A percentile compares a stretch with the other conserved stretches of the same genome.
Evolutionary conservation across 2,797 vertebrate genomes (phyloP).

Genomic region (Psittacula derbiana): DNA sequence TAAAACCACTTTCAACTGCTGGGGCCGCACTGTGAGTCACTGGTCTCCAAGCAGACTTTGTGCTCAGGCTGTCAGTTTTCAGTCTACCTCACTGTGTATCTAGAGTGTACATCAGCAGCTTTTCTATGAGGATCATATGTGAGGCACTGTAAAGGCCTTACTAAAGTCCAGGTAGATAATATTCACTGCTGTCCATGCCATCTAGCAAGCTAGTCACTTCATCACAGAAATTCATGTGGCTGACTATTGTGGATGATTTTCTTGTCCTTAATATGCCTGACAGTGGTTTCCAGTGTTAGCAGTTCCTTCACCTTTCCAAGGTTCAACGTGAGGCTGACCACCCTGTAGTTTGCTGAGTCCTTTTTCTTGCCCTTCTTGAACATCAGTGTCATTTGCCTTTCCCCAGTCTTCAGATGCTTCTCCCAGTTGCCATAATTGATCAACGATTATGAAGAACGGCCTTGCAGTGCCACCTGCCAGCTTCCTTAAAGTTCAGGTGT

Average conservation of each 20-base stretch:
- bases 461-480: background rate
- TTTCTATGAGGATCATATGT: background rate
- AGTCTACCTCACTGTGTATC: background rate
- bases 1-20: background rate
- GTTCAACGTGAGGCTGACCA: background rate
- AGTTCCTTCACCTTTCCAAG: background rate
- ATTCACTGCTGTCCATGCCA: background rate
- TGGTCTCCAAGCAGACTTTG: background rate
- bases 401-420: background rate
- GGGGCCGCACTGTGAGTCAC: background rate
- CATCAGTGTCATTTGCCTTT: background rate
- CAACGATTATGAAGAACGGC: background rate
- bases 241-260: background rate
- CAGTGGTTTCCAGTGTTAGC: background rate
- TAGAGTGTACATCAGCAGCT: background rate
- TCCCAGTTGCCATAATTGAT: background rate
- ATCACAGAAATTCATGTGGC: background rate
- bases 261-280: background rate
- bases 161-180: background rate
- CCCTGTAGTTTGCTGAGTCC: background rate
- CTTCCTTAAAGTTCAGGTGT: fast-evolving
- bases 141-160: background rate
- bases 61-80: background rate
- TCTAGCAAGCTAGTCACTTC: background rate
- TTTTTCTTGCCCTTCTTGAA: background rate